These are phyloP conservation scores for Holacanthella duospinosa DNA, from an alignment of 2,888 invertebrate species.

Conservation along the genomic window DNA sequence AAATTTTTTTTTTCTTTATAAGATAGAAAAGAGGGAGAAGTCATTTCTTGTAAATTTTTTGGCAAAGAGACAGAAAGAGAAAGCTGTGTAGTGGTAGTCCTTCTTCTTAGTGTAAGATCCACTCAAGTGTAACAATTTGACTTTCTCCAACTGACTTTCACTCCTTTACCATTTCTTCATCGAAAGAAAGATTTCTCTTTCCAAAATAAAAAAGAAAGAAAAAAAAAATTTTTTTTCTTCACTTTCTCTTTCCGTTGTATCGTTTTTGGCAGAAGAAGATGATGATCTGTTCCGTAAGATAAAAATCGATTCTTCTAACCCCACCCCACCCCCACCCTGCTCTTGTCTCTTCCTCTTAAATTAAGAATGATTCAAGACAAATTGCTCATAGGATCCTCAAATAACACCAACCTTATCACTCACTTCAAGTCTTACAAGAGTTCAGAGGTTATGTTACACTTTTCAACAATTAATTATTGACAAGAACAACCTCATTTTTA, in stretches of 20 bases:
- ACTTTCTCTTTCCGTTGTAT: not conserved
- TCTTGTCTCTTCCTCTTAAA: no score
- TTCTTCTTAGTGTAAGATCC: no score
- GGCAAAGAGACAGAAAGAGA: no score
- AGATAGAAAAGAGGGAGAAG: no score
- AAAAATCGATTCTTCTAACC: not conserved
- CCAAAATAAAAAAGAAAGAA: not conserved
- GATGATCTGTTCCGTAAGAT: not conserved
- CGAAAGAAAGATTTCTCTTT: not conserved
- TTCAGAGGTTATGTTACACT: not conserved
- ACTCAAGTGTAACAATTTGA: no score
- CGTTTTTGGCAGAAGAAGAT: not conserved
- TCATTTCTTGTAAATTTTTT: no score
- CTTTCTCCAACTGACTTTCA: no score
- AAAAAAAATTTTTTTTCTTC: not conserved
- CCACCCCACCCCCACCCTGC: not conserved
- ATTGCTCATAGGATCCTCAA: not conserved
- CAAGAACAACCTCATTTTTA: not conserved
- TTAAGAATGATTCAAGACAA: not conserved
- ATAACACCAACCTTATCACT: no score
- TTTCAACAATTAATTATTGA: not conserved
- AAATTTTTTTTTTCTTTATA: no score
- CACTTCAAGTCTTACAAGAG: no score
- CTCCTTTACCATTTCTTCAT: not conserved
- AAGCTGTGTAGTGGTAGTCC: no score